Evolutionary conservation across 2,797 vertebrate species (phyloP).

Genomic region (Pogonophryne albipinna): DNA sequence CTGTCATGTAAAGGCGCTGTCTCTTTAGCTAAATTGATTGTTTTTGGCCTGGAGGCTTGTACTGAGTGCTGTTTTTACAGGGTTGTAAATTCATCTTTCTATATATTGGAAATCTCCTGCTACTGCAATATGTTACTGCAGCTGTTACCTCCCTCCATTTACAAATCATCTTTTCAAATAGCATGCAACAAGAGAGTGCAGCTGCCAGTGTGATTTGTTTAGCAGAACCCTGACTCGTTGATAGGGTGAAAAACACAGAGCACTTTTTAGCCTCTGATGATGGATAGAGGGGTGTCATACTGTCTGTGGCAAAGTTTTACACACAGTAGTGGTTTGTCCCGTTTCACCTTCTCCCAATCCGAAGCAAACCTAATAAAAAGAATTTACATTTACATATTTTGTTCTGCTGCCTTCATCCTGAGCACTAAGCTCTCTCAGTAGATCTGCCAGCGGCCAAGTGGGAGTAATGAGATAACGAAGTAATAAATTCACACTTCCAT

Average conservation of each 20-base stretch:
- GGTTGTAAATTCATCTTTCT: slow-evolving; percentile 49
- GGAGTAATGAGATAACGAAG: slow-evolving; percentile 29
- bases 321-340: slow-evolving; percentile 31
- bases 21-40: slow-evolving; percentile 31
- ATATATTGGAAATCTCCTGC: slow-evolving; percentile 13
- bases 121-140: slow-evolving; percentile 48
- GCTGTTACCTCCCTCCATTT: slow-evolving; percentile 61
- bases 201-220: slow-evolving; percentile 64
- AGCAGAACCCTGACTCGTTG: slow-evolving; percentile 35
- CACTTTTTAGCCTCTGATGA: slow-evolving; percentile 47
- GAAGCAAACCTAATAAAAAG: slow-evolving; percentile 33
- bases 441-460: slow-evolving; percentile 29
- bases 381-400: slow-evolving; percentile 51
- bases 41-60: slow-evolving; percentile 23
- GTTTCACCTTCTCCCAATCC: slow-evolving; percentile 29
- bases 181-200: slow-evolving; percentile 44
- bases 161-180: slow-evolving; percentile 55
- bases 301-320: slow-evolving; percentile 31
- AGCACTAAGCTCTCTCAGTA: slow-evolving; percentile 41
- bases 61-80: slow-evolving; percentile 14
- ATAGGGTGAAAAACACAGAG: slow-evolving; percentile 41
- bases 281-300: slow-evolving; percentile 41
- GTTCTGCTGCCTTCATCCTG: slow-evolving; percentile 35
- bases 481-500: slow-evolving; percentile 21
- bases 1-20: slow-evolving; percentile 12